These are phyloP conservation scores for Drosophila merina DNA, from an alignment of 2,888 invertebrate species.

Conservation along the genomic window DNA sequence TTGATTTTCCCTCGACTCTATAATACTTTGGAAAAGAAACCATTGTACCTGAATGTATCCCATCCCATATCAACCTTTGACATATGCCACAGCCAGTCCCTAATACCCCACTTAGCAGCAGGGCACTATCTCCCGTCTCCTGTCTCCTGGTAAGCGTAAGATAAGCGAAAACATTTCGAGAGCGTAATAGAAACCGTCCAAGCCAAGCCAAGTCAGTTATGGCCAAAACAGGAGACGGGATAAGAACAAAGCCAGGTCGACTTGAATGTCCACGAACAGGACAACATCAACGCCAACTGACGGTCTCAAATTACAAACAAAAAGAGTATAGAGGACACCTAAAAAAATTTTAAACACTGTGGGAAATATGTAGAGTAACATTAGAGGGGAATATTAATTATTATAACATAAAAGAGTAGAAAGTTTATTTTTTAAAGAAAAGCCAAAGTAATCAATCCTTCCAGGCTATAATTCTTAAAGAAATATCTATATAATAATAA, in stretches of 20 bases:
- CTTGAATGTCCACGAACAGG: conserved; percentile 42
- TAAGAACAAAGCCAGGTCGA: conserved; percentile 47
- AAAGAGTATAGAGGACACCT: conserved; percentile 13
- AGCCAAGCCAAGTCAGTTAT: conserved; percentile 5
- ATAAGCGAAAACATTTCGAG: conserved; percentile 61
- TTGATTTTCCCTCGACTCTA: conserved; percentile 1
- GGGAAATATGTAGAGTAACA: background rate
- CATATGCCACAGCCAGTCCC: conserved; percentile 42
- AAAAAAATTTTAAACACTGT: conserved; percentile 21
- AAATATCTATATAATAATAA: background rate
- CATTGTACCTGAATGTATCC: conserved; percentile 8
- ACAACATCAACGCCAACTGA: conserved; percentile 54
- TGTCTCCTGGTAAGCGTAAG: conserved; percentile 16
- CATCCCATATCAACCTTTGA: conserved; percentile 36
- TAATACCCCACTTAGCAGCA: conserved; percentile 45
- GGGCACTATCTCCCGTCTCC: conserved; percentile 29
- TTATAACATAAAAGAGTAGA: background rate
- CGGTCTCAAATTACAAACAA: conserved; percentile 65
- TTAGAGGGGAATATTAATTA: no score
- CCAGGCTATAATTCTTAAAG: background rate
- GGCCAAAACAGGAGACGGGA: conserved; percentile 31
- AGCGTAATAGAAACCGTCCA: conserved; percentile 66
- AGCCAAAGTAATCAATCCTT: no score
- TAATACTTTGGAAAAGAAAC: background rate
- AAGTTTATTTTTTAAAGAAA: background rate